A percentile compares a stretch with the other conserved stretches of the same genome.
Conservation (phyloP, 2,888 invertebrate species). For the Cheilosia urbana region DNA sequence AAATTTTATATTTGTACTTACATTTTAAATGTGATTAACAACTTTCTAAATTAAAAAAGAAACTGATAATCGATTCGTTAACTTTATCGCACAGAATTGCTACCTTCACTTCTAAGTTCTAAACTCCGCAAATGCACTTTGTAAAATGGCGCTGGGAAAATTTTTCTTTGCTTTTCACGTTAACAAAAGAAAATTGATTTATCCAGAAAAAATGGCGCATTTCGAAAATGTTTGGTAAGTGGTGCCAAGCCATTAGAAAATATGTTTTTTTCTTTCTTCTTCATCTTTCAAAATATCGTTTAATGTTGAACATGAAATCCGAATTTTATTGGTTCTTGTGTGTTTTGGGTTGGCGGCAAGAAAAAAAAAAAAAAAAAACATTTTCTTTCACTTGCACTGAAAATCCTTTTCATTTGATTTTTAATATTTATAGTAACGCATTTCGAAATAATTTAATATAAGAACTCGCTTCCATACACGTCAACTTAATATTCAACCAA, state of each 20-base stretch:
- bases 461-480: too few relatives aligned
- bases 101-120: slow-evolving; percentile 33
- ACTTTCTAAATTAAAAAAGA: background rate
- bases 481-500: too few relatives aligned
- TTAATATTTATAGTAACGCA: too few relatives aligned
- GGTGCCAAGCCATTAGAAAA: slow-evolving; percentile 1
- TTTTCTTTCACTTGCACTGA: too few relatives aligned
- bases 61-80: background rate
- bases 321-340: too few relatives aligned
- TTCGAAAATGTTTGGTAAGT: slow-evolving; percentile 5
- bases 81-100: background rate
- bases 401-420: too few relatives aligned
- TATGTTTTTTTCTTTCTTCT: too few relatives aligned
- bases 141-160: slow-evolving; percentile 53
- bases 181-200: slow-evolving; percentile 29
- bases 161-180: background rate
- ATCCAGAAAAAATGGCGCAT: slow-evolving; percentile 30
- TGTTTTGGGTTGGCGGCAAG: too few relatives aligned
- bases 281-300: too few relatives aligned
- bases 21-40: slow-evolving; percentile 7
- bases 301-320: too few relatives aligned
- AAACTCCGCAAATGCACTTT: slow-evolving; percentile 22
- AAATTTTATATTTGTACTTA: slow-evolving; percentile 3
- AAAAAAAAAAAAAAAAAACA: too few relatives aligned
- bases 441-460: too few relatives aligned